Percentiles rank a stretch among this genome's conserved stretches.
phyloP scores from a whole-genome alignment of 1,140 invertebrate genomes.

The Pachypsylla venusta region DNA sequence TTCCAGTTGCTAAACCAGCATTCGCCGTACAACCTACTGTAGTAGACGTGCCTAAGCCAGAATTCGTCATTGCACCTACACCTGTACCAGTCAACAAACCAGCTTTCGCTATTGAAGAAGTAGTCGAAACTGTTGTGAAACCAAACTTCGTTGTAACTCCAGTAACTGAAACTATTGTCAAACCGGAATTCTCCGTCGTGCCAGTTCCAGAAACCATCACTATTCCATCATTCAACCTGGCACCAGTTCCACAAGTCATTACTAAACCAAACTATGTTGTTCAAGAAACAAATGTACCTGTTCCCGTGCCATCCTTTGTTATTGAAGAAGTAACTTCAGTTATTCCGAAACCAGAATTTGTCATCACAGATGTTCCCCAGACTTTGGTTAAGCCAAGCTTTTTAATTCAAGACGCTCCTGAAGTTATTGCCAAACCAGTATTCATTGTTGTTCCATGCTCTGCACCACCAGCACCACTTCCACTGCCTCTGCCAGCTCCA shows the following conservation, averaged over 20 bases:
- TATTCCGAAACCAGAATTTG: background rate
- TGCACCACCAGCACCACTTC: background rate
- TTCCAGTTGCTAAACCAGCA: background rate
- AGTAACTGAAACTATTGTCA: background rate
- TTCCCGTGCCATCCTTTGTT: background rate
- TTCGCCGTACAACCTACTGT: background rate
- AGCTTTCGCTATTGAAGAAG: background rate
- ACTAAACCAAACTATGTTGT: background rate
- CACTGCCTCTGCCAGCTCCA: conserved; percentile 3
- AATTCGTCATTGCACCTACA: background rate
- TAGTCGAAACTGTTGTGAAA: background rate
- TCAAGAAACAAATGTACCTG: background rate
- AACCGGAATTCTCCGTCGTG: background rate
- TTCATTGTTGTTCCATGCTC: conserved; percentile 4
- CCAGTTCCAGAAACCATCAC: background rate
- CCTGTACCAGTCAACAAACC: background rate
- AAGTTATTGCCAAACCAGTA: conserved; percentile 5
- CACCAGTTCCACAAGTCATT: background rate
- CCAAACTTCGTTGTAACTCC: background rate
- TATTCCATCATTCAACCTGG: conserved; percentile 1
- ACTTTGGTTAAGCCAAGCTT: background rate
- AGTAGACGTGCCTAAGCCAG: background rate
- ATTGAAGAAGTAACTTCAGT: background rate
- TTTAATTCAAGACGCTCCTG: background rate
- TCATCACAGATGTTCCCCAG: background rate